Conservation (phyloP, 2,797 vertebrate species). For the Microhierax caerulescens region DNA sequence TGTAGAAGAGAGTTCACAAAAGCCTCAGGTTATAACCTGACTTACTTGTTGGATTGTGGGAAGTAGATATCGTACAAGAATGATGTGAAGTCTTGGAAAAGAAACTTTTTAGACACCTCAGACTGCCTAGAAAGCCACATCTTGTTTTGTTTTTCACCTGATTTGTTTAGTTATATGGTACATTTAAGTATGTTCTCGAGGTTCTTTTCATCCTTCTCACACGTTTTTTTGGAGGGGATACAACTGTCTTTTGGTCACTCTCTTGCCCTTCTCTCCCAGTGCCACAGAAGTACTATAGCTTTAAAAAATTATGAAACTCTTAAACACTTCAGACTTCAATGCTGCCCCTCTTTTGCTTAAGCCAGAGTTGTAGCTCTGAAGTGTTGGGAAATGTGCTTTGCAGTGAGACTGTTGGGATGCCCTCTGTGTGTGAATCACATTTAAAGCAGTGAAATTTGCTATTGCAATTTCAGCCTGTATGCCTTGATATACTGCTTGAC, state of each 20-base stretch:
- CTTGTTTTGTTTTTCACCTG: neutral
- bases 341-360: neutral
- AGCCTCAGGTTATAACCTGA: neutral
- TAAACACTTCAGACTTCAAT: neutral
- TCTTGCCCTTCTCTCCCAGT: neutral
- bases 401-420: fast-evolving
- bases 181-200: neutral
- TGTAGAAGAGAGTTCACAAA: neutral
- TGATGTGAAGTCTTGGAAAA: neutral
- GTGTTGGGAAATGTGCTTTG: neutral
- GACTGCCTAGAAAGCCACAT: neutral
- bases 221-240: neutral
- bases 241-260: neutral
- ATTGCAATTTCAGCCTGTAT: neutral
- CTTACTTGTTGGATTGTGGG: neutral
- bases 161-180: neutral
- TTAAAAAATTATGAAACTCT: neutral
- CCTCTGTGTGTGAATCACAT: neutral
- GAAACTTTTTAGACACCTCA: neutral
- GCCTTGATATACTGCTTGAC: neutral
- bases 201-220: neutral
- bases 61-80: neutral
- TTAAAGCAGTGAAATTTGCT: neutral
- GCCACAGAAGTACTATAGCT: neutral
- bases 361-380: neutral